Base-by-base conservation (phyloP, 2,113 vertebrate genomes). In the Artemisiospiza belli region DNA sequence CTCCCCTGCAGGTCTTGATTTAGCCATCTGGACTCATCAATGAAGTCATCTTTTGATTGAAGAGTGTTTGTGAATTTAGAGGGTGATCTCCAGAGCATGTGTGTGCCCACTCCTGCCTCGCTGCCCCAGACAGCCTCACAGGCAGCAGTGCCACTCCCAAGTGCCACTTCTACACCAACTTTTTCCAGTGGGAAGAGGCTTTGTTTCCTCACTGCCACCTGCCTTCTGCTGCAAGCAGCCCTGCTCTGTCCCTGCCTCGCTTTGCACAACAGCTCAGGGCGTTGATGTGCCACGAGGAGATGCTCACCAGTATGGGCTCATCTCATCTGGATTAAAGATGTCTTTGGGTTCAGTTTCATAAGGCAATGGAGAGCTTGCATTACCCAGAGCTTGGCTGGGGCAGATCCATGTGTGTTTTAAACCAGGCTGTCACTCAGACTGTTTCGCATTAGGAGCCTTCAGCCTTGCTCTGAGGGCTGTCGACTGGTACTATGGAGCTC, bases 241-340 rank as follows among this genome's bases (percentile, higher is more conserved):
- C 51, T 44, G 46, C 52, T 88, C 33, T 25, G 72, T 73, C 81
- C 88, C 83, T 94, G 25, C 7, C 80, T 7, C 9, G 18, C 59
- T 83, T 77, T 85, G 70, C 90, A 81, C 88, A 87, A 66, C n/a
- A 80, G 76, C 81, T 74, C 64, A 31, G 33, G 3, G 78, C 78
- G 47, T 6, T 37, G 43, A 88, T 5, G 66, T 66, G 85, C 83
- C 92, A 64, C 3, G 1, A 88, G 90, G 92, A 96, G 94, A 91
- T 0, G 1, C 6, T 0, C 87, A 92, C 64, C 74, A 86, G 82
- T 1, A 43, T 1, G 0, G 86, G 62, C 86, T 76, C 83, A 77
- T 58, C 87, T 97, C 95, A 94, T 97, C 94, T 97, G 96, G 94
- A 91, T 84, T 92, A 95, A 97, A 97, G 95, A 95, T 96, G 95